Base-by-base conservation (phyloP, 2,888 invertebrate genomes). In the Apodemia duryi region DNA sequence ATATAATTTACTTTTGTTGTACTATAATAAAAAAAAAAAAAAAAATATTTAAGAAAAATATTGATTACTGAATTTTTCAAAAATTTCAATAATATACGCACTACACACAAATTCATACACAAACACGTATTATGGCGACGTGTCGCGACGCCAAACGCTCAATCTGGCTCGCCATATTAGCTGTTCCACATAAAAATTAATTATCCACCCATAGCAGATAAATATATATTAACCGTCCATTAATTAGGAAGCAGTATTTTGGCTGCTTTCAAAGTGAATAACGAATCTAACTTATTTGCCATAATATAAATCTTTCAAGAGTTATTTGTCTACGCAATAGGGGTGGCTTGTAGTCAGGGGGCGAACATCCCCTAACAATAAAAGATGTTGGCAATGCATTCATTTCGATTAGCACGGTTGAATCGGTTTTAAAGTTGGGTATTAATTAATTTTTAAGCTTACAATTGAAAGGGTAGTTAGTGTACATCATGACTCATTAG, bases 361-460 rank as follows among this genome's bases (percentile, higher is more conserved):
- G 71, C 67, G 67, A 66, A 69, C 79, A 82, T 79, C 82, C 83
- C 85, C 83, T 66, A 52, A 69, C 67, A 78, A 78, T 82, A 83
- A 85, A 85, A 87, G 86, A 85, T 83, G 83, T 81, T 79, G 77
- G 77, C 79, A 81, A 83, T 85, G 81, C 82, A 81, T 84, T 84
- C 80, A 81, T 86, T 86, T 86, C 83, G 78, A 77, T 77, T 77
- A 69, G 65, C 32, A 82, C 49, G 63, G 66, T 61, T 67, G 69
- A 68, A 67, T 67, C 65, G 68, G 67, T 46, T 70, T 70, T 69
- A 72, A 71, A 68, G 65, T 69, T 65, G 63, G 62, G 63, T 71
- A 73, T 73, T 69, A 71, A 46, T 46, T 13, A 46, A n/a, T 46
- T 13, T 46, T 5, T 46, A 46, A 43, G 13, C 46, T 46, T 46